Base-by-base conservation (phyloP, 1,140 invertebrate genomes). In the Anastrepha ludens region DNA sequence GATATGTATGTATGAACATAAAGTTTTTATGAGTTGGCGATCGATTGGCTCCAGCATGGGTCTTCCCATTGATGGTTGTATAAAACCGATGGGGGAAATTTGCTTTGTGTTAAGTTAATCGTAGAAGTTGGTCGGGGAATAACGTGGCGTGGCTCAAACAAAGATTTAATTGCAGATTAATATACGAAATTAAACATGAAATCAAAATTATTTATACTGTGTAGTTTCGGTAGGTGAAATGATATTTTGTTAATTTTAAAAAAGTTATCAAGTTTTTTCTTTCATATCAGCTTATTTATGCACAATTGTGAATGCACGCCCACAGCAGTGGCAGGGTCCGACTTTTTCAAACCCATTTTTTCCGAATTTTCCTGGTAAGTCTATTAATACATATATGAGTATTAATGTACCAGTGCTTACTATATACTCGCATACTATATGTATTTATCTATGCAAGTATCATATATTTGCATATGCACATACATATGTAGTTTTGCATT, bases 331-430 rank as follows among this genome's bases (percentile, higher is more conserved):
- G 65, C 39, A 67, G 9, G 44, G 50, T 62, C 64, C 62, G 47
- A 67, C 44, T 55, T 64, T 64, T 13, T 47, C 11, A 8, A 87
- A 87, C 55, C 86, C 86, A 55, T 87, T 87, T 64, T 70, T 87
- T 8, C 85, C 85, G 4, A 20, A 86, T 2, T 20, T 55, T 8
- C 85, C 85, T 8, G 85, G 85, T 65, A 15, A 86, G 85, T 39
- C 4, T 44, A 39, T 7, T 41, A 9, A 29, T 62, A 0, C 15
- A 17, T n/a, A 62, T 5, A 62, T 29, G 29, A 29, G 29, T 29
- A 29, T 58, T 74, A 44, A 87, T 39, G 87, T 55, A 55, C 50
- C 11, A 55, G 6, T 55, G 29, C 29, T 29, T 29, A 29, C 29
- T 29, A 29, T 29, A 29, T 29, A 29, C 29, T 29, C 29, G 29